Percentiles rank a stretch among this genome's conserved stretches.
Evolutionary conservation across 2,888 invertebrate genomes (phyloP).

Genomic region (Malacosoma neustria): DNA sequence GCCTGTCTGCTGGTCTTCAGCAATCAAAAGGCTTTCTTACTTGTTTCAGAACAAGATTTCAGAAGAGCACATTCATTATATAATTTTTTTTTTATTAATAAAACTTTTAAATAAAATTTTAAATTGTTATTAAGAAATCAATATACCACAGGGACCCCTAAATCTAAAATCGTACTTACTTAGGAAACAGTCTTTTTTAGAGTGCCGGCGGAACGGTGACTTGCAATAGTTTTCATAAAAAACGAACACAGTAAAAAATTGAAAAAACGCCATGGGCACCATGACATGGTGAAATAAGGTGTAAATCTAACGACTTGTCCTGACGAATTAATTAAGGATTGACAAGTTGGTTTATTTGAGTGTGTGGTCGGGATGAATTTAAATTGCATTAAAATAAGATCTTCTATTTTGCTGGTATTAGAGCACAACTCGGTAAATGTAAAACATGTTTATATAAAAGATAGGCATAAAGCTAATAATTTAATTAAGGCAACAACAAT

Average conservation of each 20-base stretch:
- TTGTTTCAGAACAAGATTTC: no score
- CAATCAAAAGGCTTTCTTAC: no score
- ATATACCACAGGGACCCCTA: slow-evolving; percentile 12
- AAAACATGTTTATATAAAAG: slow-evolving; percentile 1
- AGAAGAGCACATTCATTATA: no score
- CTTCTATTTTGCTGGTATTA: neutral
- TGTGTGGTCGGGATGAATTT: no score
- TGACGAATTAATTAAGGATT: slow-evolving; percentile 49
- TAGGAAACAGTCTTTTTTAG: slow-evolving; percentile 40
- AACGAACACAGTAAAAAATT: slow-evolving; percentile 26
- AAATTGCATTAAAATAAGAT: no score
- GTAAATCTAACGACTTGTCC: slow-evolving; percentile 38
- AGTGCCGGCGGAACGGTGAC: slow-evolving; percentile 40
- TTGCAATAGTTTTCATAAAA: slow-evolving; percentile 18
- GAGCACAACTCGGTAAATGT: neutral
- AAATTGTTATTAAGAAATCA: no score
- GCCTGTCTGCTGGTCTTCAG: no score
- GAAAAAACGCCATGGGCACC: slow-evolving; percentile 28
- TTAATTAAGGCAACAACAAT: no score
- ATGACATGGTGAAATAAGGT: slow-evolving; percentile 36
- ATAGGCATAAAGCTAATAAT: neutral
- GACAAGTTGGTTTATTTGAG: slow-evolving; percentile 22
- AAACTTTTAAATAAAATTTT: no score
- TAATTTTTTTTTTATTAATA: no score
- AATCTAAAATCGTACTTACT: slow-evolving; percentile 5